Evolutionary conservation across 2,797 vertebrate genomes (phyloP).

Genomic region (Emys orbicularis): DNA sequence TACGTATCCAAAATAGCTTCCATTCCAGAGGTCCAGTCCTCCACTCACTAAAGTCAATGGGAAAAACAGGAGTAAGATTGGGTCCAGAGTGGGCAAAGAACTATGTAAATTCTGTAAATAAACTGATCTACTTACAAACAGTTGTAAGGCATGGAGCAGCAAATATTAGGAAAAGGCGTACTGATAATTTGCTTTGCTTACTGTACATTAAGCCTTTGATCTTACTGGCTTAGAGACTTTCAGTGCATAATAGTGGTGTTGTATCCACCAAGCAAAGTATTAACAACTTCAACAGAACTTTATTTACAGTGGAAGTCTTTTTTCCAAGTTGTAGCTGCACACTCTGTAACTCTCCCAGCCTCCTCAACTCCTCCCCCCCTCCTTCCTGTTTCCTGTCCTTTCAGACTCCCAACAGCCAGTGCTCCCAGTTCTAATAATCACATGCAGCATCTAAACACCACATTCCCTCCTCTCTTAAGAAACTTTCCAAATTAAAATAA

Average conservation of each 20-base stretch:
- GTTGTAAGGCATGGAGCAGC: conserved; percentile 12
- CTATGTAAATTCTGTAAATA: conserved; percentile 30
- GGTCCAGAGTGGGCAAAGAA: neutral
- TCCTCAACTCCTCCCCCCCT: no score
- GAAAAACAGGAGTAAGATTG: neutral
- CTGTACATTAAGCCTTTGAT: conserved; percentile 7
- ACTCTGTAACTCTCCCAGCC: no score
- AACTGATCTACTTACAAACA: neutral
- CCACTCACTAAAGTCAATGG: neutral
- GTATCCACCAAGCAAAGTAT: no score
- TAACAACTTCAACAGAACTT: no score
- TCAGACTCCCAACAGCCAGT: no score
- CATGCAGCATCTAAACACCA: no score
- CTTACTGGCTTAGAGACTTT: conserved; percentile 31
- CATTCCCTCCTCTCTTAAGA: no score
- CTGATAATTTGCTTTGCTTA: conserved; percentile 24
- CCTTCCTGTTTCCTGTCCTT: no score
- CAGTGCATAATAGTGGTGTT: neutral
- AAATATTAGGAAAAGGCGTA: neutral
- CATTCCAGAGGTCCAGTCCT: conserved; percentile 31
- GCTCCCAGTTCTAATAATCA: no score
- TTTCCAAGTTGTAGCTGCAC: no score
- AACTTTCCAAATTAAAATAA: no score
- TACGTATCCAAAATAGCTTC: neutral
- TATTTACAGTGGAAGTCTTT: no score